A percentile compares a stretch with the other conserved stretches of the same genome.
Evolutionary conservation across 2,797 vertebrate species (phyloP).

Genomic region (Crocidura indochinensis): DNA sequence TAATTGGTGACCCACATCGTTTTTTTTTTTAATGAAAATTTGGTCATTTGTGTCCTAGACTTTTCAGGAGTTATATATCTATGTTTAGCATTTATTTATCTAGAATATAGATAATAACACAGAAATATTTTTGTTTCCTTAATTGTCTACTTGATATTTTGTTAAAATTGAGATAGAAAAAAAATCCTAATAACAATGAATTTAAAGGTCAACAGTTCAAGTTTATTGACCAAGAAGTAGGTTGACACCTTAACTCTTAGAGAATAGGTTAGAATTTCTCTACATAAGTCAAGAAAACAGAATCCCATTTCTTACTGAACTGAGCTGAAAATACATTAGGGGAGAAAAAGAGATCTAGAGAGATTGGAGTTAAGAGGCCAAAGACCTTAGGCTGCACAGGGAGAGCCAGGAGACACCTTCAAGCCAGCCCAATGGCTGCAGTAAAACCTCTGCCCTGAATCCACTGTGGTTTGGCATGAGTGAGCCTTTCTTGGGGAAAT

Average conservation of each 20-base stretch:
- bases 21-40: conserved; percentile 20
- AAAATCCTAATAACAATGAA: conserved; percentile 5
- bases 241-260: not conserved
- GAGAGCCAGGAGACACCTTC: not conserved
- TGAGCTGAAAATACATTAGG: not conserved
- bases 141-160: conserved; percentile 21
- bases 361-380: not conserved
- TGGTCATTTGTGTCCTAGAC: not conserved
- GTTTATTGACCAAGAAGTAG: not conserved
- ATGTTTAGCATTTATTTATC: not conserved
- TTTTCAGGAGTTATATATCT: not conserved
- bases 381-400: not conserved
- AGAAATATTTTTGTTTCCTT: conserved; percentile 35
- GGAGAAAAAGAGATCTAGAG: conserved; percentile 4
- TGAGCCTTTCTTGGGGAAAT: not conserved
- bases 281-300: not conserved
- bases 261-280: not conserved
- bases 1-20: not conserved
- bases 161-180: not conserved
- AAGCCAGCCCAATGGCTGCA: not conserved
- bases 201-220: not conserved
- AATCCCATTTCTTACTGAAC: not conserved
- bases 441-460: fast-evolving
- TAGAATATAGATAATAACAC: not conserved
- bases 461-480: not conserved